phyloP scores from a whole-genome alignment of 2,113 vertebrate species.

The Terrapene triunguis region DNA sequence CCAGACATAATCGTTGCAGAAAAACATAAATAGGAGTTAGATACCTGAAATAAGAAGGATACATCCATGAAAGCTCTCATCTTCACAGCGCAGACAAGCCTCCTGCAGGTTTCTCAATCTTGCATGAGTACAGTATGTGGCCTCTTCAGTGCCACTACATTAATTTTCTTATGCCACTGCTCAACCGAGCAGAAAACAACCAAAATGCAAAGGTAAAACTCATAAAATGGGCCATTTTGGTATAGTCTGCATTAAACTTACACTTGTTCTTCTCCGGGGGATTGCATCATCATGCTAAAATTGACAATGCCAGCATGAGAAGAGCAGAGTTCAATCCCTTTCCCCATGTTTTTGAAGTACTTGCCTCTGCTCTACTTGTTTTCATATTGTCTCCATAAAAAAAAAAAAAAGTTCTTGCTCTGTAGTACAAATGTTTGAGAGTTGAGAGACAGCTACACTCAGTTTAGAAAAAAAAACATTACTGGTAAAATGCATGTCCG shows the following conservation, averaged over 20 bases:
- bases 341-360: not conserved
- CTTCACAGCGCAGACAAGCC: not conserved
- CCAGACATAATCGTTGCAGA: fast-evolving
- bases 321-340: not conserved
- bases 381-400: not conserved
- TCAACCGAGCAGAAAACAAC: not conserved
- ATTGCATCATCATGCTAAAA: not conserved
- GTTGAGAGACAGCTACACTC: not conserved
- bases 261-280: not conserved
- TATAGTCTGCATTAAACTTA: not conserved
- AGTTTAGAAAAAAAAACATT: not conserved
- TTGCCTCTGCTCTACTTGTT: not conserved
- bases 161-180: not conserved
- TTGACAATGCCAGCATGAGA: not conserved
- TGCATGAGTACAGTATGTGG: not conserved
- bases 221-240: not conserved
- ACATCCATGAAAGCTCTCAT: not conserved
- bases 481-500: not conserved
- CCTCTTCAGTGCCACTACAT: not conserved
- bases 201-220: not conserved
- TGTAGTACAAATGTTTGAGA: not conserved
- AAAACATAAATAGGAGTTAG: not conserved
- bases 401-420: not conserved
- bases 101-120: not conserved
- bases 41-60: not conserved